phyloP scores from a whole-genome alignment of 2,888 invertebrate species.

The Hybos culiciformis region DNA sequence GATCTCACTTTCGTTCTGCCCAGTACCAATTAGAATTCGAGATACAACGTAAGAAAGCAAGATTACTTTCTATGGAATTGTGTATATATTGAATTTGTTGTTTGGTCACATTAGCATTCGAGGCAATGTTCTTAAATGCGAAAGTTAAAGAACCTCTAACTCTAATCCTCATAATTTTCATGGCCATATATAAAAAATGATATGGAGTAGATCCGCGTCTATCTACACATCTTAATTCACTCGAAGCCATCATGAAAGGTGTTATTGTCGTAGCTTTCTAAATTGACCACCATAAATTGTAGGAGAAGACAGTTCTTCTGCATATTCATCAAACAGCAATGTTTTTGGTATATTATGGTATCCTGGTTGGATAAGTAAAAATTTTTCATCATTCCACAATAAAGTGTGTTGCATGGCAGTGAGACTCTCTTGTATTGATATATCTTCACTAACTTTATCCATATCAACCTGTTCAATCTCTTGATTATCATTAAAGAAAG shows the following conservation, averaged over 20 bases:
- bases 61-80: too few species aligned
- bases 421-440: conserved; percentile 16
- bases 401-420: conserved; percentile 19
- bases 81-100: conserved; percentile 20
- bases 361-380: conserved; percentile 22
- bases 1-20: conserved; percentile 25
- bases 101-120: conserved; percentile 20
- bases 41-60: conserved; percentile 22
- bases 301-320: conserved; percentile 33
- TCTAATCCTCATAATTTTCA: conserved; percentile 26
- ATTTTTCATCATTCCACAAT: conserved; percentile 19
- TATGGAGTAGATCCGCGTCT: conserved; percentile 23
- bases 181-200: conserved; percentile 28
- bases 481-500: not conserved
- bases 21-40: conserved; percentile 25
- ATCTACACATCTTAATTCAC: conserved; percentile 18
- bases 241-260: conserved; percentile 13
- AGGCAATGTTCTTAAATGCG: conserved; percentile 20
- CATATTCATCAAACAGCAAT: conserved; percentile 28
- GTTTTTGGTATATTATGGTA: conserved; percentile 19
- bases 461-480: too few species aligned
- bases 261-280: conserved; percentile 19
- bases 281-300: conserved; percentile 28
- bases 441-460: conserved; percentile 8
- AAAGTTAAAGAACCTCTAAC: conserved; percentile 6